Evolutionary conservation across 1,140 invertebrate genomes (phyloP).

Genomic region (Drosophila persimilis): DNA sequence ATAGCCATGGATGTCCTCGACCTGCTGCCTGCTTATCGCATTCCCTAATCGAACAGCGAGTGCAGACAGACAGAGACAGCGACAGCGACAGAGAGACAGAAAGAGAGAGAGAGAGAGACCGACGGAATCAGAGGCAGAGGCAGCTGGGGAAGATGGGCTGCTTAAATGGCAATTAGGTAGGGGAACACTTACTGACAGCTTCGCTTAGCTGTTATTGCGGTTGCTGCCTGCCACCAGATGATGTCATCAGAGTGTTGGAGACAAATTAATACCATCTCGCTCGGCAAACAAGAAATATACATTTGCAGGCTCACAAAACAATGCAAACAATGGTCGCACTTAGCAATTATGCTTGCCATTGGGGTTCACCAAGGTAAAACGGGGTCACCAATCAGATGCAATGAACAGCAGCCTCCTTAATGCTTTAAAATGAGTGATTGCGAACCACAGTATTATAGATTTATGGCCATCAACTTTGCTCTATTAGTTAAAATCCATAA

Average conservation of each 20-base stretch:
- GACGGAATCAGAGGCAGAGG: background rate
- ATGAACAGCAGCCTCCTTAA: no score
- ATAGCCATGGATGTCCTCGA: slow-evolving; percentile 31
- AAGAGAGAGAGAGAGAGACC: no score
- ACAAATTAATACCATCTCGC: slow-evolving; percentile 53
- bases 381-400: no score
- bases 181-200: slow-evolving; percentile 35
- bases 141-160: slow-evolving; percentile 9
- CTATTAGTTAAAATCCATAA: no score
- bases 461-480: no score
- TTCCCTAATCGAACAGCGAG: slow-evolving; percentile 23
- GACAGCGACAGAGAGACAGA: background rate
- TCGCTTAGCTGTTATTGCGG: slow-evolving; percentile 9
- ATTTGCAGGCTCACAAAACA: background rate
- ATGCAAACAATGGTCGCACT: background rate
- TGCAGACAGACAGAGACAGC: no score
- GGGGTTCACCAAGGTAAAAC: no score
- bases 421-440: no score
- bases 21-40: slow-evolving; percentile 43
- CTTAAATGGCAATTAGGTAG: slow-evolving; percentile 49
- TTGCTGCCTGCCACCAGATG: slow-evolving; percentile 14
- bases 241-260: slow-evolving; percentile 26
- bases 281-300: background rate
- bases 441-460: no score
- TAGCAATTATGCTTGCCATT: no score